Evolutionary conservation across 2,888 invertebrate genomes (phyloP), one percentile per base, ranked within the genome.

Genomic region (Cheilosia vulpina): DNA sequence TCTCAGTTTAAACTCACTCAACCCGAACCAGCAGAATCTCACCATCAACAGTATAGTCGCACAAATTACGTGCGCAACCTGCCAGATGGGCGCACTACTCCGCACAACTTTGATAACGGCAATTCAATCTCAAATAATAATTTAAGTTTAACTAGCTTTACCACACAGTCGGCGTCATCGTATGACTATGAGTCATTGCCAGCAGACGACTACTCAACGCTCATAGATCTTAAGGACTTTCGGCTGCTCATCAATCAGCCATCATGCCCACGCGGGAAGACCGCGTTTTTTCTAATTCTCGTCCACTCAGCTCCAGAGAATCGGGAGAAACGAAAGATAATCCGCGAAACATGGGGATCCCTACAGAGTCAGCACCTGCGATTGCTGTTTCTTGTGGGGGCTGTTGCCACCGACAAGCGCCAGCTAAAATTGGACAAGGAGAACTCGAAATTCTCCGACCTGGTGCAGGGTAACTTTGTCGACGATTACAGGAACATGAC

Each of bases 401-500:
- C 91, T 3, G 93, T 94, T 0, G 87, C 88, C 1, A 90, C 93
- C 27, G 89, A 91, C 0, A 89, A 90, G 55, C 76, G 94, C 11
- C 89, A 91, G 34, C 79, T 88, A 2, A 82, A 88, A 27, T 88
- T 95, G 13, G 89, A 92, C 9, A 89, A 92, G 5, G 96, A 96
- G 89, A 94, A 94, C 88, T 89, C 89, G 0, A 89, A 90, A 0
- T 93, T 94, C 88, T 93, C 93, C 0, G 97, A 97, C 89, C 93
- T 97, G 65, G 93, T 97, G 19, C 96, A 96, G 89, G 97, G 97
- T 0, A 94, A 93, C 77, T 97, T 97, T 89, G 87, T 93, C 50
- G 97, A 97, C 92, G 94, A 95, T 0, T 97, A 97, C 89, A 93
- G 95, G 63, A 97, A 97, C 91, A 94, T 97, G 92, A 97, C 97